These are phyloP conservation scores for Melolontha melolontha DNA, from an alignment of 2,888 invertebrate genomes.

Conservation along the genomic window DNA sequence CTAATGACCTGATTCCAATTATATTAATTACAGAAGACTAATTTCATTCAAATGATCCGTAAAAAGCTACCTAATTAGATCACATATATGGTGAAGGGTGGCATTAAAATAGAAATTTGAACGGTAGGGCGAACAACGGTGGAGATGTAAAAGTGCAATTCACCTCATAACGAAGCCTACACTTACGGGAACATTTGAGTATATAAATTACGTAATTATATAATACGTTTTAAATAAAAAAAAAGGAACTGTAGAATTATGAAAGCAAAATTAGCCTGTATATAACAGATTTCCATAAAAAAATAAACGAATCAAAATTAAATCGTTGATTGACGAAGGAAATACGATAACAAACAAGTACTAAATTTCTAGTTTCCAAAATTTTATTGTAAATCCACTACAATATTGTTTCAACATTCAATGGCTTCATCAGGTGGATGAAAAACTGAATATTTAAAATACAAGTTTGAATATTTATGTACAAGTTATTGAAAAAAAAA, in stretches of 20 bases:
- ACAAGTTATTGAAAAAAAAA: too few species aligned
- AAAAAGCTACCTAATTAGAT: constrained; percentile 26
- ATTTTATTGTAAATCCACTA: too few species aligned
- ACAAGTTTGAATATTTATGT: too few species aligned
- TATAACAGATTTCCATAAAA: too few species aligned
- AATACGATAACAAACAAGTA: too few species aligned
- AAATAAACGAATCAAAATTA: too few species aligned
- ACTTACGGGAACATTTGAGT: neutral
- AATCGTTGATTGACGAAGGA: too few species aligned
- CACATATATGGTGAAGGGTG: neutral
- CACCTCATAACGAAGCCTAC: neutral
- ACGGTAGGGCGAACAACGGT: neutral
- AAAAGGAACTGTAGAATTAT: neutral
- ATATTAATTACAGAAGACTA: constrained; percentile 23
- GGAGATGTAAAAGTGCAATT: constrained; percentile 2
- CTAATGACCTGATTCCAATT: constrained; percentile 33
- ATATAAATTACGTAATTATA: neutral
- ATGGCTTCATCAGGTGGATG: too few species aligned
- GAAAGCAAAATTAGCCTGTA: too few species aligned
- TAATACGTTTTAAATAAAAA: neutral
- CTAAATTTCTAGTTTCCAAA: too few species aligned
- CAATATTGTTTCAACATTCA: too few species aligned
- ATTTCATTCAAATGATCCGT: constrained; percentile 33
- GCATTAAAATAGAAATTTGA: neutral
- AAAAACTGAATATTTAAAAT: too few species aligned